A percentile compares a stretch with the other conserved stretches of the same genome.
phyloP scores from a whole-genome alignment of 2,888 invertebrate species.

The Mesochorus sp. region DNA sequence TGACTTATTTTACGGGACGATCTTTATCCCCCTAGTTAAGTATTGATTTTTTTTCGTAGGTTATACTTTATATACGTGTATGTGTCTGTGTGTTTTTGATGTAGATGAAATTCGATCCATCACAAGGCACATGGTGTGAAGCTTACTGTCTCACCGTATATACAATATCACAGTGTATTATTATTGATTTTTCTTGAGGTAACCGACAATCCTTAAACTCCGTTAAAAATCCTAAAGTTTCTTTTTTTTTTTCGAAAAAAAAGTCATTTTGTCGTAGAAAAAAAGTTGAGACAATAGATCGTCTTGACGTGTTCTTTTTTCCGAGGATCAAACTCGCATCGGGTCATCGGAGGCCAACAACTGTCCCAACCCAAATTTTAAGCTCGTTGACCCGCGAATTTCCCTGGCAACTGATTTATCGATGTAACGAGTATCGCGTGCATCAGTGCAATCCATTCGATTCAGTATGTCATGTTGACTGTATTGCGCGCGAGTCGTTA shows the following conservation, averaged over 20 bases:
- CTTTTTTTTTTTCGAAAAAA: neutral
- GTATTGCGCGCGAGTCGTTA: constrained; percentile 13
- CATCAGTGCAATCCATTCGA: constrained; percentile 38
- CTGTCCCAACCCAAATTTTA: constrained; percentile 32
- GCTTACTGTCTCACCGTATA: constrained; percentile 10
- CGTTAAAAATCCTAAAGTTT: neutral
- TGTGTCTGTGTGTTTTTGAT: no score
- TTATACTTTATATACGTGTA: constrained; percentile 36
- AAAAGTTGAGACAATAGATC: no score
- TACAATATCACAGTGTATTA: constrained; percentile 28
- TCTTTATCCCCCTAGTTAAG: constrained; percentile 33
- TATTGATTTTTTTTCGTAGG: constrained; percentile 54
- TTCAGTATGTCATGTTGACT: constrained; percentile 23
- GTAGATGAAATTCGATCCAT: constrained; percentile 55
- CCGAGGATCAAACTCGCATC: neutral
- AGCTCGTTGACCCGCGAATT: constrained; percentile 45
- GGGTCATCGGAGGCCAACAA: constrained; percentile 25
- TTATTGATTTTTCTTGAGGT: constrained; percentile 39
- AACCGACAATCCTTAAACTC: constrained; percentile 1
- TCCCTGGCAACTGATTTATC: constrained; percentile 65
- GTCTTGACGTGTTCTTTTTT: neutral
- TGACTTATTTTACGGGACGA: constrained; percentile 21
- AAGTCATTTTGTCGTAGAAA: neutral
- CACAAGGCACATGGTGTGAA: constrained; percentile 23
- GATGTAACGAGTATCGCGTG: constrained; percentile 62